Conservation (phyloP, 2,113 vertebrate species). For the Phrynocephalus versicolor region DNA sequence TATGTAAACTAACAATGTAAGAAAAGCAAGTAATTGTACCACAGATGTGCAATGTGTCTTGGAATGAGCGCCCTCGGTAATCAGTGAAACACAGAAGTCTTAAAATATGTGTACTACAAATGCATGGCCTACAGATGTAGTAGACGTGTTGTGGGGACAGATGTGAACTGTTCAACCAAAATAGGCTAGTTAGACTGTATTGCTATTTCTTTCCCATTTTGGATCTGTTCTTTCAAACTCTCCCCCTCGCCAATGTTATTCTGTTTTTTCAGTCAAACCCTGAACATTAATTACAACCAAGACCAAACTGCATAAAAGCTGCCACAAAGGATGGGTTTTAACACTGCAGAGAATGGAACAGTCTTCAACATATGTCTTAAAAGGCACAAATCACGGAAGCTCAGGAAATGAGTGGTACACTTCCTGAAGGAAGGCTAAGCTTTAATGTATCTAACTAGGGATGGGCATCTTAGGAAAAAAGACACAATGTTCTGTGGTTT, state of each 20-base stretch:
- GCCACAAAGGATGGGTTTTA: neutral
- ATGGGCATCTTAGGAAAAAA: too few relatives aligned
- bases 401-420: neutral
- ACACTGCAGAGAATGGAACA: neutral
- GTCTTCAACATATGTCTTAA: neutral
- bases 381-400: neutral
- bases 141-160: neutral
- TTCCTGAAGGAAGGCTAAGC: neutral
- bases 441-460: fast-evolving
- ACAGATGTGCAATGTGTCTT: neutral
- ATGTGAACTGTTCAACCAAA: neutral
- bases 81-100: neutral
- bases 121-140: neutral
- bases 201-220: neutral
- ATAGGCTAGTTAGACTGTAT: neutral
- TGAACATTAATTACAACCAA: neutral
- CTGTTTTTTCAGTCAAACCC: neutral
- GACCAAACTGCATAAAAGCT: neutral
- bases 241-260: too few relatives aligned
- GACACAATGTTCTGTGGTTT: too few relatives aligned
- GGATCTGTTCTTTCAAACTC: neutral
- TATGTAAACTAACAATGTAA: constrained; percentile 8
- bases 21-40: neutral
- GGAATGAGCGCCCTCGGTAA: neutral
- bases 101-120: neutral